Evolutionary conservation across 2,113 vertebrate genomes (phyloP), one percentile per base, ranked within the genome.

Genomic region (Colaptes auratus): DNA sequence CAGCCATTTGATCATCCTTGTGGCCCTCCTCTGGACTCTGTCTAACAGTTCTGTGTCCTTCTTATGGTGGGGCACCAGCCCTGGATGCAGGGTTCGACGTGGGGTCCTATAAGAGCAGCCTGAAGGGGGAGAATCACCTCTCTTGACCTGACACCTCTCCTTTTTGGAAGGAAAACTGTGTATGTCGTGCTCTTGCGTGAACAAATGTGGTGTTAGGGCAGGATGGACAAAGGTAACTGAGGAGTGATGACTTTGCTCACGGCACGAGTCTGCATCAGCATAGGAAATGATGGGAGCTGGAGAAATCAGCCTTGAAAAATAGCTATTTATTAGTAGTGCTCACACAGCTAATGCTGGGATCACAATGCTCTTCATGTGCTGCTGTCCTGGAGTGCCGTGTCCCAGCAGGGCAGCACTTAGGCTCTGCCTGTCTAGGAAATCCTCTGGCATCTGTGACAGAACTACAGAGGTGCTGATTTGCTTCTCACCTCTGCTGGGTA

Each of bases 351-450:
- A 59, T 35, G 63, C 71, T 50, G 56, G 87, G 63, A 80, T 86
- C 7, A 0, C 0, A 17, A 25, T 64, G 31, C 17, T 61, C 10
- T 3, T 42, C 9, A 23, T 10, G 56, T 74, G 56, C 30, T 0
- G 0, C 39, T 71, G 86, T 10, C 0, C 0, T 46, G 52, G 61
- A 55, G 39, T 12, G 27, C 48, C 2, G 16, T 25, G 71, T 79
- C 85, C 44, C 63, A 65, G 82, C 74, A n/a, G 82, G 66, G 20
- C 84, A 65, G 42, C 77, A 42, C 53, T 81, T 69, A 2, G 2
- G 10, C 44, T 28, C 77, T 84, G 39, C 50, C 81, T 79, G 35
- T 56, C 61, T 52, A 58, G 56, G 44, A 74, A 25, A 55, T 18
- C 46, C 60, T 46, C 15, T 14, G 14, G 35, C 59, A 14, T 80